These are phyloP conservation scores for Leptinotarsa juncta DNA, from an alignment of 2,888 invertebrate species.

Conservation along the genomic window DNA sequence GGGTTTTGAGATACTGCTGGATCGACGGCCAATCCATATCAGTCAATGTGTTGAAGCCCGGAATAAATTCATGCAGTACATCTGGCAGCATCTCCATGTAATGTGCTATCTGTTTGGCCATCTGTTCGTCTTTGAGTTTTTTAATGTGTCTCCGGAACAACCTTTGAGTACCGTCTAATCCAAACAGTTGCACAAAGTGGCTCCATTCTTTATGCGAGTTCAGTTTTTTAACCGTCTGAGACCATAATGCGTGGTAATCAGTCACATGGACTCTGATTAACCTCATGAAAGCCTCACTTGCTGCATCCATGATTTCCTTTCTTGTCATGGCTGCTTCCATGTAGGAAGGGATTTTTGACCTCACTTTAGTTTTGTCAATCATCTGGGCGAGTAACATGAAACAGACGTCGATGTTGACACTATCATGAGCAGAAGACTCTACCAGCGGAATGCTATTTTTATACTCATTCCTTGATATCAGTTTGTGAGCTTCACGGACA, in stretches of 20 bases:
- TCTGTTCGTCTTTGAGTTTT: conserved; percentile 83
- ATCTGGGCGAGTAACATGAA: conserved; percentile 91
- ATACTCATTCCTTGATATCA: conserved; percentile 91
- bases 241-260: conserved; percentile 88
- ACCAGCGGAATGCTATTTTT: conserved; percentile 89
- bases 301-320: conserved; percentile 89
- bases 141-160: conserved; percentile 83
- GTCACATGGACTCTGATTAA: conserved; percentile 87
- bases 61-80: conserved; percentile 81
- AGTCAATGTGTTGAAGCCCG: conserved; percentile 77
- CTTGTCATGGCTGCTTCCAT: conserved; percentile 87
- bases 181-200: conserved; percentile 87
- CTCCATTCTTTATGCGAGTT: conserved; percentile 90
- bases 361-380: conserved; percentile 88
- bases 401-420: conserved; percentile 94
- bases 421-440: conserved; percentile 95
- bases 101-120: conserved; percentile 79
- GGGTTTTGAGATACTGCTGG: conserved; percentile 85
- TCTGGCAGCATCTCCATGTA: conserved; percentile 83
- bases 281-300: conserved; percentile 90
- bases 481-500: conserved; percentile 87
- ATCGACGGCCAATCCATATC: conserved; percentile 91
- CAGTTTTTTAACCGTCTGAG: conserved; percentile 86
- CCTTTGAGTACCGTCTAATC: conserved; percentile 72
- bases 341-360: conserved; percentile 77